Conservation (phyloP, 2,113 vertebrate genomes). For the Ceyx margarethae region DNA sequence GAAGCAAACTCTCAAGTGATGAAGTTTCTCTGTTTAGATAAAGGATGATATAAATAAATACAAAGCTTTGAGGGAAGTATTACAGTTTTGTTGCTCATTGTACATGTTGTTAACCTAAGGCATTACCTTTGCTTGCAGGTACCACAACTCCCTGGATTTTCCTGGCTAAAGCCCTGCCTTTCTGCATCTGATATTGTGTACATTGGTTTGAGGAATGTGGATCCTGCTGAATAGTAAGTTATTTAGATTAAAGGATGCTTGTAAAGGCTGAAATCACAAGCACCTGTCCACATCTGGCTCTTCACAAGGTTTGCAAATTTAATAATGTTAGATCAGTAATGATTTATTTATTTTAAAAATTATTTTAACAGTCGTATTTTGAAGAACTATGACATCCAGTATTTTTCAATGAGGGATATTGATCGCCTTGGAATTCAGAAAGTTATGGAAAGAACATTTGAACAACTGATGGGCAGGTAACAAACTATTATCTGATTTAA, state of each 20-base stretch:
- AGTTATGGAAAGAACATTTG: constrained; percentile 94
- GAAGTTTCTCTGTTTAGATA: background rate
- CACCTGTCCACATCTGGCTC: background rate
- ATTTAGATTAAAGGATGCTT: background rate
- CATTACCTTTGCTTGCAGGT: constrained; percentile 74
- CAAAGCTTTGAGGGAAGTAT: background rate
- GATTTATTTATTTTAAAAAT: background rate
- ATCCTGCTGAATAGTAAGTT: constrained; percentile 93
- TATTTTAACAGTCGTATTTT: constrained; percentile 84
- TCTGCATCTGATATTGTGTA: constrained; percentile 88
- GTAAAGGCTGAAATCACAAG: background rate
- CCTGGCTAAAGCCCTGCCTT: constrained; percentile 92
- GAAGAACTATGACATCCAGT: constrained; percentile 91
- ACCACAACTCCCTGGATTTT: constrained; percentile 90
- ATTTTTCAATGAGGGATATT: constrained; percentile 95
- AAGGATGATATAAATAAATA: background rate
- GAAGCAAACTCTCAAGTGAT: background rate
- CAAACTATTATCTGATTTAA: background rate
- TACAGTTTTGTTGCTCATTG: background rate
- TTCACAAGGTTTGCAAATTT: background rate
- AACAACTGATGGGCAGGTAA: constrained; percentile 91
- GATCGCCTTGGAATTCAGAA: constrained; percentile 94
- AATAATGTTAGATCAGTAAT: background rate
- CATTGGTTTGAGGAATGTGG: constrained; percentile 92
- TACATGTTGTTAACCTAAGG: background rate